Evolutionary conservation across 2,888 invertebrate species (phyloP).

Genomic region (Asteroscopus sphinx): DNA sequence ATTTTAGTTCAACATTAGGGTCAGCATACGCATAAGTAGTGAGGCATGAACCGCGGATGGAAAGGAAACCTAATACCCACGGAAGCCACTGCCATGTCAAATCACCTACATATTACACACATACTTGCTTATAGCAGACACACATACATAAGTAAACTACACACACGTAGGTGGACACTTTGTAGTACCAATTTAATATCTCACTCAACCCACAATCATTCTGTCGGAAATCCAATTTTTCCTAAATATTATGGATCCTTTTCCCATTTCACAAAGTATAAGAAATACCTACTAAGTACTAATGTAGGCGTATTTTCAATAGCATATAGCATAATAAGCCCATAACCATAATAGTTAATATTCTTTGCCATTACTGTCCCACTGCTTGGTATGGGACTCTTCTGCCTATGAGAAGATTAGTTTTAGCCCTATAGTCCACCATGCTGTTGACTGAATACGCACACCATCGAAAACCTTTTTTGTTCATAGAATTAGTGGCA

Average conservation of each 20-base stretch:
- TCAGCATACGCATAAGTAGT: slow-evolving; percentile 53
- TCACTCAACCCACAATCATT: slow-evolving; percentile 48
- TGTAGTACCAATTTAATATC: slow-evolving; percentile 44
- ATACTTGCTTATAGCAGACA: slow-evolving; percentile 12
- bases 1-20: slow-evolving; percentile 42
- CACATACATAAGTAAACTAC: slow-evolving; percentile 6
- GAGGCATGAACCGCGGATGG: slow-evolving; percentile 70
- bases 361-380: no score
- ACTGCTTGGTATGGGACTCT: no score
- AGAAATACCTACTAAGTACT: neutral
- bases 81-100: slow-evolving; percentile 75
- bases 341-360: no score
- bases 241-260: slow-evolving; percentile 31
- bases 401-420: no score
- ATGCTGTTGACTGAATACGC: no score
- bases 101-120: slow-evolving; percentile 35
- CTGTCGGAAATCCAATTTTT: slow-evolving; percentile 45
- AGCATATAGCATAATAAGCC: no score
- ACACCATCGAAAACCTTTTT: no score
- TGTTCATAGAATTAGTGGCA: neutral
- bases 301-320: neutral
- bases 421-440: no score
- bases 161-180: slow-evolving; percentile 17
- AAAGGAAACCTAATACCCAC: slow-evolving; percentile 75
- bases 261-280: slow-evolving; percentile 1